Evolutionary conservation across 35 echinoderm and acorn worm species (phyloP).

Genomic region (Acanthaster planci): DNA sequence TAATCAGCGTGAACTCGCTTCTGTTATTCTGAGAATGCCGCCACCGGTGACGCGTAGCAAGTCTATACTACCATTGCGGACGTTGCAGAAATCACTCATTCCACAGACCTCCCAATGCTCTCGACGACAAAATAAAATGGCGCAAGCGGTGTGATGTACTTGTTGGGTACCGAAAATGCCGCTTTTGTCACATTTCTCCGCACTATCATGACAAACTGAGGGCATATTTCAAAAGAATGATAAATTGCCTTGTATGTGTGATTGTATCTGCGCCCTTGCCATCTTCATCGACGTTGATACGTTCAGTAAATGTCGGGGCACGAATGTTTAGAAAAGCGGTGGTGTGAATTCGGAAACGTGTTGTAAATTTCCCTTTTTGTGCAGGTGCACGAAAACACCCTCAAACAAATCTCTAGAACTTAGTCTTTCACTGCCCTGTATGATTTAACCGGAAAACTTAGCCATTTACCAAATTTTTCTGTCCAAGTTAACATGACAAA

Average conservation of each 20-base stretch:
- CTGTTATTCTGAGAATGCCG: background rate
- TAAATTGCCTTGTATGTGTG: background rate
- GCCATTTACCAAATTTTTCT: too few relatives aligned
- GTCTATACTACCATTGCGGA: conserved; percentile 51
- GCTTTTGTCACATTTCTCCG: background rate
- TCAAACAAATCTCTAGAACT: background rate
- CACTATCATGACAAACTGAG: background rate
- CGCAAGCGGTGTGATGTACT: conserved; percentile 36
- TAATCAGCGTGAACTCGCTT: background rate
- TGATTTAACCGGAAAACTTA: background rate
- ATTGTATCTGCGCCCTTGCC: background rate
- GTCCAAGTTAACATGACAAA: too few relatives aligned
- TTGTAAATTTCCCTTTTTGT: background rate
- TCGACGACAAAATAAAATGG: conserved; percentile 23
- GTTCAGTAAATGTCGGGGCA: background rate
- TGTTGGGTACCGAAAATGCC: conserved; percentile 21
- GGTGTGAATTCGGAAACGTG: background rate
- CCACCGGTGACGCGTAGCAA: background rate
- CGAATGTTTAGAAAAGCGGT: background rate
- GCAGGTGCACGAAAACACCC: background rate
- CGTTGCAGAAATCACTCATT: conserved; percentile 51
- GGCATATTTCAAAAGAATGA: background rate
- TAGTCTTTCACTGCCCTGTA: background rate
- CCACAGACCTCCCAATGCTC: background rate
- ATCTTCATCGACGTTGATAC: background rate